These are phyloP conservation scores for Penaeus japonicus DNA, from an alignment of 1,140 invertebrate genomes.

Conservation along the genomic window DNA sequence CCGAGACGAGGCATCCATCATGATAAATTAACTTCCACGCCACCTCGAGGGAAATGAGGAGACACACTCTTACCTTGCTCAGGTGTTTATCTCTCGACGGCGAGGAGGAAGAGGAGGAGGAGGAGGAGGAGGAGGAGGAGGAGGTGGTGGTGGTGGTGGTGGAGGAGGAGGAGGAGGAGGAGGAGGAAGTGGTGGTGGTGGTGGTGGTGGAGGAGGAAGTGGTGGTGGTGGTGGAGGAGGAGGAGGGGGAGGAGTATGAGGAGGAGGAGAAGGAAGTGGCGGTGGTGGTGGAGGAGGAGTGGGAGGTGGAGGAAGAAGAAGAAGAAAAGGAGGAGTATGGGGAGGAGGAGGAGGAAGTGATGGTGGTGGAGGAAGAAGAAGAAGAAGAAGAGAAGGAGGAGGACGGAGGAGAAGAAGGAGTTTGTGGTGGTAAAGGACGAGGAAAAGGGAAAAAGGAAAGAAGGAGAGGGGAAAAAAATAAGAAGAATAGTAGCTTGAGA, in stretches of 20 bases:
- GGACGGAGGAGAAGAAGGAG: background rate
- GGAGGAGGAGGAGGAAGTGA: background rate
- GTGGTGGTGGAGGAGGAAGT: accelerated
- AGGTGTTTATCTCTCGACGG: too few relatives aligned
- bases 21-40: background rate
- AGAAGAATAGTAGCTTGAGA: background rate
- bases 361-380: background rate
- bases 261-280: background rate
- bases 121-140: too few relatives aligned
- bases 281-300: too few relatives aligned
- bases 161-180: too few relatives aligned
- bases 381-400: background rate
- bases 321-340: background rate
- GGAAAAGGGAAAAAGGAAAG: background rate
- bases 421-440: too few relatives aligned
- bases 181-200: too few relatives aligned
- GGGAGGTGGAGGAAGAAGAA: background rate
- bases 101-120: too few relatives aligned
- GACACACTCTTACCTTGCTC: background rate
- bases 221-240: background rate
- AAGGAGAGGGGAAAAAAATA: background rate
- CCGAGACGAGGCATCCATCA: background rate
- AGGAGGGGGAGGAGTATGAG: background rate
- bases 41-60: constrained; percentile 1
- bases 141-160: too few relatives aligned